phyloP scores from a whole-genome alignment of 1,140 invertebrate genomes.

The Cydia amplana region DNA sequence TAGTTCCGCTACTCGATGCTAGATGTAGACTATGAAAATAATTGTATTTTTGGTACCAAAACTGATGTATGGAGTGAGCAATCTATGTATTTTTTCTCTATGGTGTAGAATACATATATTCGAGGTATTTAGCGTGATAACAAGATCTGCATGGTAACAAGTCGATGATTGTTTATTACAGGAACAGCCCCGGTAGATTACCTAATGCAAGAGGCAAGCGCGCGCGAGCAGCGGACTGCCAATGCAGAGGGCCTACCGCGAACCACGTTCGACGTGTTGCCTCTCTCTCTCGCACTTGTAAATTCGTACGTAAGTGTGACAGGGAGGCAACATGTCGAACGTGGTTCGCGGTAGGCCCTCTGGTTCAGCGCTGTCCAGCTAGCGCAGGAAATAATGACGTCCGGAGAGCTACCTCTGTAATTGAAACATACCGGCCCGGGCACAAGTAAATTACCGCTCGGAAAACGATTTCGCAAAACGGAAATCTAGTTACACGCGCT shows the following conservation, averaged over 20 bases:
- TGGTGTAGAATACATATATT: background rate
- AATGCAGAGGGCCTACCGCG: too few relatives aligned
- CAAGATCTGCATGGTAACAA: conserved; percentile 8
- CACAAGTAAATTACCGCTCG: conserved; percentile 57
- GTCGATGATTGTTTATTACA: background rate
- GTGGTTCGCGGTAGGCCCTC: too few relatives aligned
- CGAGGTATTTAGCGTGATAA: background rate
- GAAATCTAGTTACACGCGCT: conserved; percentile 55
- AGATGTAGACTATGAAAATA: too few relatives aligned
- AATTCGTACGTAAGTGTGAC: too few relatives aligned
- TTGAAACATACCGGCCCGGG: conserved; percentile 57
- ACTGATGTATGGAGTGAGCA: too few relatives aligned
- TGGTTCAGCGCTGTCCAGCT: conserved; percentile 35
- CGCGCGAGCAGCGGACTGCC: background rate
- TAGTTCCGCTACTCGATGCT: too few relatives aligned
- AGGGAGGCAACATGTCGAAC: too few relatives aligned
- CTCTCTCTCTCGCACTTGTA: too few relatives aligned
- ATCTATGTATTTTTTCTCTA: too few relatives aligned
- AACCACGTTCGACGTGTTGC: too few relatives aligned
- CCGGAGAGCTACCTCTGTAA: conserved; percentile 52
- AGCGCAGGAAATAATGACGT: conserved; percentile 66
- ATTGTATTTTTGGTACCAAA: too few relatives aligned
- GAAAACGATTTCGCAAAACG: conserved; percentile 56
- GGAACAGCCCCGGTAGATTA: background rate
- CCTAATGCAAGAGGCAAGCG: conserved; percentile 7